Base-by-base conservation (phyloP, 2,797 vertebrate species). In the Sebastes iracundus region DNA sequence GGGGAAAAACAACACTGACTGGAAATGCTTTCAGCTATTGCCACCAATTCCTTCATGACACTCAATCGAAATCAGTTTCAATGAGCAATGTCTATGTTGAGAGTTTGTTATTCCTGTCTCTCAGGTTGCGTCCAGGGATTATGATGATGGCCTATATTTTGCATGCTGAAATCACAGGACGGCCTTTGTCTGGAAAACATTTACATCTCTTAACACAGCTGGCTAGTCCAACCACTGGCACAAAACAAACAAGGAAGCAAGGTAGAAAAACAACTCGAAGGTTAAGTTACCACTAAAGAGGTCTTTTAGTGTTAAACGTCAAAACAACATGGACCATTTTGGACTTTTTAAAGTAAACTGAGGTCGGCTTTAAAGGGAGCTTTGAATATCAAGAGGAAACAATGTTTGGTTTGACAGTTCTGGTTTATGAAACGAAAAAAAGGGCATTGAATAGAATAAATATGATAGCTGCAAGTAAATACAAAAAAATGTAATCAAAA, bases 151-250 rank as follows among this genome's bases (percentile, higher is more conserved):
- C 72, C 68, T 75, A 55, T 74, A 91, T 79, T 96, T 96, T 96
- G 95, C 95, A 96, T 96, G 92, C 85, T 90, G 85, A 92, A 94
- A 95, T 94, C 93, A 92, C 90, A 91, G 79, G 84, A 78, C 63
- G 38, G 87, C 87, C 84, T 93, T 91, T 88, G 83, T 92, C 87
- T 91, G 81, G 82, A 88, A 84, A 84, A 80, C 68, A 96, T 96
- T 96, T 96, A 94, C 96, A 96, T 96, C 89, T 92, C 92, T 94
- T 93, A 92, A 95, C 94, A 94, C 95, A 95, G 94, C 94, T 95
- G 94, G 90, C 92, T 88, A 11, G 75, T 77, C 83, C 94, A 94
- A 94, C 89, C 90, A 91, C 92, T 91, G 92, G 90, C 85, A 77
- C 91, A 92, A 93, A 94, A 84, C 84, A 94, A 95, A 94, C 93